These are phyloP conservation scores for Turdus rufiventris DNA, from an alignment of 2,113 vertebrate species.

Conservation along the genomic window DNA sequence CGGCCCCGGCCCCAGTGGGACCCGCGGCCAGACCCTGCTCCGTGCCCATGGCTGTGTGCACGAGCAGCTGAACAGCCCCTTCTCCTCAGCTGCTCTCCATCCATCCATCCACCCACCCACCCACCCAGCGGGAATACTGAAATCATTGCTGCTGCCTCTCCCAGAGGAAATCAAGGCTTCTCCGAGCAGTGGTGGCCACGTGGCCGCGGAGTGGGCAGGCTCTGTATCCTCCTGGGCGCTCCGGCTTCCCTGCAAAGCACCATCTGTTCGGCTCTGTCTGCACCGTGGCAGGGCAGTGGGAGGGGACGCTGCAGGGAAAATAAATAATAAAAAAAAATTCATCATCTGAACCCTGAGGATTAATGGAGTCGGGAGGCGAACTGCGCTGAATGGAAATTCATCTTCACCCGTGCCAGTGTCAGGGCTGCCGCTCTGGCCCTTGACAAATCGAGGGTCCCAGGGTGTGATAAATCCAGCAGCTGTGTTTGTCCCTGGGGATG, in stretches of 20 bases:
- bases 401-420: slow-evolving; percentile 89
- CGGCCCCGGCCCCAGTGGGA: neutral
- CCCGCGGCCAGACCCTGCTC: neutral
- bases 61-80: neutral
- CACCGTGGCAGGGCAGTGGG: slow-evolving; percentile 71
- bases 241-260: slow-evolving; percentile 72
- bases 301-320: slow-evolving; percentile 76
- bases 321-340: slow-evolving; percentile 88
- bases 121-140: slow-evolving; percentile 42
- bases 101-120: neutral
- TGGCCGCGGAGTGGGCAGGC: slow-evolving; percentile 78
- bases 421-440: slow-evolving; percentile 79
- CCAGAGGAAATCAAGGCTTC: slow-evolving; percentile 96
- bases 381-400: slow-evolving; percentile 90
- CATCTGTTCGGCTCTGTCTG: slow-evolving; percentile 71
- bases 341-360: slow-evolving; percentile 87
- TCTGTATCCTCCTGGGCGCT: slow-evolving; percentile 79
- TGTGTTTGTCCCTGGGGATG: slow-evolving; percentile 44
- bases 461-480: slow-evolving; percentile 87
- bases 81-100: slow-evolving; percentile 1
- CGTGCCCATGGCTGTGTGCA: neutral
- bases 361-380: slow-evolving; percentile 83
- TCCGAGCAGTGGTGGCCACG: slow-evolving; percentile 70
- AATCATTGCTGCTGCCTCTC: slow-evolving; percentile 73
- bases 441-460: slow-evolving; percentile 93